Base-by-base conservation (phyloP, 2,113 vertebrate genomes). In the Clarias macrocephalus region DNA sequence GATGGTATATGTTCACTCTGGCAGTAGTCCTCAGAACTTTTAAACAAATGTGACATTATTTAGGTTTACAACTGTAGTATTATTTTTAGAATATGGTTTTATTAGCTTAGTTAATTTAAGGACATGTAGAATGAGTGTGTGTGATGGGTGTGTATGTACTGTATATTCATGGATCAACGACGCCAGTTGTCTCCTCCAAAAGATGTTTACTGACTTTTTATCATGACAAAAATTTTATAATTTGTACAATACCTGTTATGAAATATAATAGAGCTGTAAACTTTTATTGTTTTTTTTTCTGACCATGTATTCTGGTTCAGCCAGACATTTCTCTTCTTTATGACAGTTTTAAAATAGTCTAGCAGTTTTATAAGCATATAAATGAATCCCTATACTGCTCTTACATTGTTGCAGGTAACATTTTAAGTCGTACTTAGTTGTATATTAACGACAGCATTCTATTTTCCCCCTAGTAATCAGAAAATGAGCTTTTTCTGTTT, bases 401-500 rank as follows among this genome's bases (percentile, higher is more conserved):
- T 12, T 56, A 23, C 13, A 77, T 33, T 23, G 18, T 59, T 59
- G 76, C 57, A 19, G 25, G n/a, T 57, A 30, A 30, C 16, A 28
- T n/a, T 52, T 76, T 16, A 16, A 21, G 7, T 62, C 15, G 21
- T 48, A 48, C 59, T 63, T 63, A 48, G 77, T 80, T 63, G 59
- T 63, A 63, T 48, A 63, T 82, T 65, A 82, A 63, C 80, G 60
- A 81, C 4, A 0, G 12, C 60, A 16, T 82, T 63, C 3, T 30
- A 42, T 82, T 82, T 82, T 42, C 33, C 15, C 76, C 59, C 2
- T 79, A 59, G 30, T 81, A 72, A 68, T 85, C 56, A 79, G 33
- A 80, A 70, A 65, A n/a, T 81, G 63, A 81, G 68, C 42, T 25
- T 86, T 80, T 48, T 70, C 48, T 72, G 30, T 59, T 80, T 80